Percentiles rank a stretch among this genome's conserved stretches.
Conservation (phyloP, 2,888 invertebrate genomes). For the Drosophila setosimentum region DNA sequence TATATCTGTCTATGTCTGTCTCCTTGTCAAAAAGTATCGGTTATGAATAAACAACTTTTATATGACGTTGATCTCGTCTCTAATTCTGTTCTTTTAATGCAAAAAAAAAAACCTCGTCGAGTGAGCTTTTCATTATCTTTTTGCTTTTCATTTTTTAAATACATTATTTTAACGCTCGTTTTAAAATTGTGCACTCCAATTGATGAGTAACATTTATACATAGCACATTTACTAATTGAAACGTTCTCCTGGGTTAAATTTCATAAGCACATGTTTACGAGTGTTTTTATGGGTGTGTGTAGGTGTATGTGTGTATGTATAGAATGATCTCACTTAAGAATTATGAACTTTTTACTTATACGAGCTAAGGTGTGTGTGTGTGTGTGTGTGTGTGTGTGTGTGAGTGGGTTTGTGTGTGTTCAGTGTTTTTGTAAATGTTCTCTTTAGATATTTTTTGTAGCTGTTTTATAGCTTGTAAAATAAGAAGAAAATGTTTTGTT, state of each 20-base stretch:
- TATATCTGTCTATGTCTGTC: constrained; percentile 15
- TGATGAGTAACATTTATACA: constrained; percentile 32
- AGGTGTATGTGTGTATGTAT: constrained; percentile 43
- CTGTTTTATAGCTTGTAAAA: constrained; percentile 53
- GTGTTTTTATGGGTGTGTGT: constrained; percentile 18
- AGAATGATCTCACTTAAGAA: constrained; percentile 68
- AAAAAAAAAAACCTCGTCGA: constrained; percentile 72
- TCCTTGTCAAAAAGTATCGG: background rate
- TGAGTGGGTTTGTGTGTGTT: constrained; percentile 37
- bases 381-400: constrained; percentile 28
- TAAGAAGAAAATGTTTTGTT: constrained; percentile 59
- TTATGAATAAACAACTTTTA: constrained; percentile 21
- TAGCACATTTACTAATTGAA: constrained; percentile 80
- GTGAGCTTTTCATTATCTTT: constrained; percentile 59
- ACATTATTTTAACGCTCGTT: constrained; percentile 37
- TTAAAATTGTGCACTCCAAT: constrained; percentile 47
- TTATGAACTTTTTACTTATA: constrained; percentile 72
- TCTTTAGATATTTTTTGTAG: constrained; percentile 49
- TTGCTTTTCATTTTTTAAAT: constrained; percentile 9
- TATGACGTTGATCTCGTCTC: constrained; percentile 9
- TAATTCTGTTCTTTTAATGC: constrained; percentile 29
- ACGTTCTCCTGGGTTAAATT: constrained; percentile 63
- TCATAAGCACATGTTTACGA: constrained; percentile 66
- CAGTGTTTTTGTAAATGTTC: constrained; percentile 40
- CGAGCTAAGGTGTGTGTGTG: constrained; percentile 47